Evolutionary conservation across 2,797 vertebrate species (phyloP).

Genomic region (Cygnus olor): DNA sequence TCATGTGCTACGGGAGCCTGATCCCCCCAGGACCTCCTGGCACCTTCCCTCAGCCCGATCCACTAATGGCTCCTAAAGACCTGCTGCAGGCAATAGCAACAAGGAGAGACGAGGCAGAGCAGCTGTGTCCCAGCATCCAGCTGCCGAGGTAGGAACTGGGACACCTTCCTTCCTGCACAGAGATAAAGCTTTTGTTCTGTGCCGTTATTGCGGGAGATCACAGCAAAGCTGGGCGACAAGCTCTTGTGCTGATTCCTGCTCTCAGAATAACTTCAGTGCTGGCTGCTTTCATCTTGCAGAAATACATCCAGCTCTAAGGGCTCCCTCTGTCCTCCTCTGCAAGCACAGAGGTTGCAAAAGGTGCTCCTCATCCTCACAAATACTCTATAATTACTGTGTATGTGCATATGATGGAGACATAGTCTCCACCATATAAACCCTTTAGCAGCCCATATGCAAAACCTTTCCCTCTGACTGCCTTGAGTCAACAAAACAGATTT

Average conservation of each 20-base stretch:
- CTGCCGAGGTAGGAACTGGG: not conserved
- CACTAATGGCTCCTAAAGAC: not conserved
- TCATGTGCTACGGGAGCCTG: fast-evolving
- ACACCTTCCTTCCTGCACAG: not conserved
- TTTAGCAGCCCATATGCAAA: not conserved
- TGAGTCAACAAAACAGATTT: too few species aligned
- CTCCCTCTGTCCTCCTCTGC: not conserved
- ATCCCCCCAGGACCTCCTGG: not conserved
- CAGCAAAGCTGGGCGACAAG: not conserved
- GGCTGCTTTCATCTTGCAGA: not conserved
- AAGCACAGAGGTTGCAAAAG: not conserved
- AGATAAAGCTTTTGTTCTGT: not conserved
- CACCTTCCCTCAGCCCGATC: not conserved
- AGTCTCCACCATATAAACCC: not conserved
- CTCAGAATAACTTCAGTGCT: not conserved
- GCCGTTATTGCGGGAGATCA: not conserved
- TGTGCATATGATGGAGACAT: not conserved
- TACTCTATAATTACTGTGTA: not conserved
- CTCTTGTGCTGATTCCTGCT: not conserved
- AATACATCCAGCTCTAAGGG: not conserved
- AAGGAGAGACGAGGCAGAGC: not conserved
- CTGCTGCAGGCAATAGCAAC: not conserved
- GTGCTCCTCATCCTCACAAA: not conserved
- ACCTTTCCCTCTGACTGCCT: not conserved
- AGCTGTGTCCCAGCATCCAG: not conserved